Evolutionary conservation across 2,113 vertebrate species (phyloP).

Genomic region (Ceuthmochares aereus): DNA sequence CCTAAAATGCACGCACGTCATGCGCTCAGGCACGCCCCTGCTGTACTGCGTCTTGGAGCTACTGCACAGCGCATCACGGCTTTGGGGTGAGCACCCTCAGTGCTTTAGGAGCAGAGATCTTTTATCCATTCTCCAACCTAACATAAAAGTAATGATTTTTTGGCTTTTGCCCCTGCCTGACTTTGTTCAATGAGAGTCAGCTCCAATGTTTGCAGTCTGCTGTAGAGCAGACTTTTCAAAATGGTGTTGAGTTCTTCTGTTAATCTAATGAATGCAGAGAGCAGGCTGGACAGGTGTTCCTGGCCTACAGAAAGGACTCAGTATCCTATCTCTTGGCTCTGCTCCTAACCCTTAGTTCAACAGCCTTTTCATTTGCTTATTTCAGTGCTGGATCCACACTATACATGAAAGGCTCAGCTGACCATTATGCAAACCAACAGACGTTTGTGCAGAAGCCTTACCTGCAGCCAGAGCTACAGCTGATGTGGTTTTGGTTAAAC

Average conservation of each 20-base stretch:
- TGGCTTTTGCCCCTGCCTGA: not conserved
- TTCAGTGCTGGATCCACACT: conserved; percentile 4
- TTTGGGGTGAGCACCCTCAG: not conserved
- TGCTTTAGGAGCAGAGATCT: not conserved
- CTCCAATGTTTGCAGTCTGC: not conserved
- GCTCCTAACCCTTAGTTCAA: not conserved
- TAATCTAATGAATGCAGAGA: not conserved
- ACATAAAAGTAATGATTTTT: not conserved
- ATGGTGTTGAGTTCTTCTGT: not conserved
- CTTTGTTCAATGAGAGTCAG: not conserved
- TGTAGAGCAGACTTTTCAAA: not conserved
- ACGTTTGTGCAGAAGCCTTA: not conserved
- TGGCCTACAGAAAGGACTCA: not conserved
- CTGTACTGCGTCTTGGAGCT: too few relatives aligned
- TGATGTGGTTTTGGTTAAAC: not conserved
- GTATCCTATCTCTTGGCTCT: not conserved
- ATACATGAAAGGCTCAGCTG: conserved; percentile 7
- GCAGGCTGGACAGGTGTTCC: conserved; percentile 14
- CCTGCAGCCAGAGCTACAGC: not conserved
- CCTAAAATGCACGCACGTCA: not conserved
- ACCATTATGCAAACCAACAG: not conserved
- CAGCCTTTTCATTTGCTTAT: conserved; percentile 33
- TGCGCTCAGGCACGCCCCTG: not conserved
- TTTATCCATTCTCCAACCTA: not conserved
- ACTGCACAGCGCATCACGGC: not conserved